Base-by-base conservation (phyloP, 1,140 invertebrate genomes). In the Lordiphosa collinella region DNA sequence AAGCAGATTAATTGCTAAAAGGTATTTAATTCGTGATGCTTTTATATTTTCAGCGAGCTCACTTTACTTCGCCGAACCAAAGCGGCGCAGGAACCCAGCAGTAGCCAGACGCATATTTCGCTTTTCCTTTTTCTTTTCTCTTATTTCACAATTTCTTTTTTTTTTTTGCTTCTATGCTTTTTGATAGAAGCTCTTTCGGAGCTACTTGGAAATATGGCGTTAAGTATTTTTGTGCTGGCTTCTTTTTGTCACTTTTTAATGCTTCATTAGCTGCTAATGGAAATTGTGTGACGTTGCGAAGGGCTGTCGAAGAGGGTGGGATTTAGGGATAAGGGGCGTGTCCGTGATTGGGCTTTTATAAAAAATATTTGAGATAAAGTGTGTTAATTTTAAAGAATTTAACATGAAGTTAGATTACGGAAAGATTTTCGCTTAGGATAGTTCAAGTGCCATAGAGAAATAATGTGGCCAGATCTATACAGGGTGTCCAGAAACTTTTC, bases 1-100 rank as follows among this genome's bases (percentile, higher is more conserved):
- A 82, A 82, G 76, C 78, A 82, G 76, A 82, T 82, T 82, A 82
- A 82, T 82, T 82, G 76, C 76, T 82, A 82, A 82, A 82, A 82
- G 76, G 76, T 82, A 82, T 82, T 82, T 82, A 82, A 82, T 82
- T 82, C 76, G 78, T 68, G 72, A 76, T 68, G 79, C 76, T 82
- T 82, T 84, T 82, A 84, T 84, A 82, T 82, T 76, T 68, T 65
- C 49, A 60, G 58, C 38, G 40, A 46, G 38, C 52, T 62, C 58
- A 40, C 48, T 76, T 68, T 40, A 58, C 41, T 53, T 50, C 32
- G 25, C 25, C 25, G 25, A 29, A 29, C 25, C 25, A 8, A 29
- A 8, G 25, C 25, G 25, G 25, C 25, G 25, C 25, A 25, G 22
- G 4, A 25, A 6, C 22, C 43, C 34, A 14, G 25, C 49, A 14